phyloP scores from a whole-genome alignment of 2,113 vertebrate genomes.

The Euleptes europaea region DNA sequence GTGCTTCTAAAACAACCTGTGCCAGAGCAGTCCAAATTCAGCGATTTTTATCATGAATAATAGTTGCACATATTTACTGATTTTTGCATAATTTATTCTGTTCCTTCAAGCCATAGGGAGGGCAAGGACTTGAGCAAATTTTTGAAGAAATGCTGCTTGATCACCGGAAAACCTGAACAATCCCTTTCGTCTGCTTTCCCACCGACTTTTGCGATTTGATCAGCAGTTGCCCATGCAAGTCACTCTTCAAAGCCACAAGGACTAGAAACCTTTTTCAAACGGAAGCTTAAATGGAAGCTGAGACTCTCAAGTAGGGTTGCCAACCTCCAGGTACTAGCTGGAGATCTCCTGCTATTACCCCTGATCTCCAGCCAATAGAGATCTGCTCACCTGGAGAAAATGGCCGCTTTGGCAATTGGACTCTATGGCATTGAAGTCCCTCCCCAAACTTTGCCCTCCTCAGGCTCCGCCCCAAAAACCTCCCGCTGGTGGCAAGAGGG shows the following conservation, averaged over 20 bases:
- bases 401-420: no score
- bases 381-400: no score
- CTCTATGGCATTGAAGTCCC: no score
- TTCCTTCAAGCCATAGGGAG: neutral
- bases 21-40: neutral
- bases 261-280: neutral
- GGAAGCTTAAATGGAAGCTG: neutral
- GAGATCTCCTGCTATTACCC: no score
- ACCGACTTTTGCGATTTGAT: neutral
- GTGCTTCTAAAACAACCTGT: neutral
- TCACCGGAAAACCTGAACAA: neutral
- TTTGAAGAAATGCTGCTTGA: no score
- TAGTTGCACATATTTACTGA: neutral
- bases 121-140: neutral
- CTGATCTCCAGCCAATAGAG: no score
- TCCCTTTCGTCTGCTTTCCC: neutral
- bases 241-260: neutral
- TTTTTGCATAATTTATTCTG: neutral
- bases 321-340: no score
- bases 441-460: no score
- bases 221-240: neutral
- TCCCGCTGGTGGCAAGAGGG: no score
- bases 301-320: no score
- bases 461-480: no score
- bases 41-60: neutral